These are phyloP conservation scores for Passer montanus DNA, from an alignment of 2,113 vertebrate species.

Conservation along the genomic window DNA sequence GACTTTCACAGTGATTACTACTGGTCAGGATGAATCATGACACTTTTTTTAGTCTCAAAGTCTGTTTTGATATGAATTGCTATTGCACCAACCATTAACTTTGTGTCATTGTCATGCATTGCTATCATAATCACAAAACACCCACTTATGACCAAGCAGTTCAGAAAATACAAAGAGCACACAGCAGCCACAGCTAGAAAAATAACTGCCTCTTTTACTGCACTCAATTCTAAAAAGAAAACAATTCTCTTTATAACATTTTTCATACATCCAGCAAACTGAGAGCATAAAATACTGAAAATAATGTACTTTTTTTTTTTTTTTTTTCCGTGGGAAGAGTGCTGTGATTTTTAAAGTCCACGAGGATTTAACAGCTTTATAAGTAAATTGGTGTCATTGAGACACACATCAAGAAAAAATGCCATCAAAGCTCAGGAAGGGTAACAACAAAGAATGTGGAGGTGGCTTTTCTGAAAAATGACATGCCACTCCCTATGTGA, in stretches of 20 bases:
- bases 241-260: neutral
- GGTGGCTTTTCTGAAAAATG: neutral
- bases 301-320: neutral
- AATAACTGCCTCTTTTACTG: neutral
- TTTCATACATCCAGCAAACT: neutral
- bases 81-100: neutral
- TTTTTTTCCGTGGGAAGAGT: neutral
- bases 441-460: neutral
- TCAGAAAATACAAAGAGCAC: neutral
- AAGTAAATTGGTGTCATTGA: neutral
- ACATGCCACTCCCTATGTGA: neutral
- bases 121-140: conserved; percentile 13
- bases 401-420: neutral
- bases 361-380: neutral
- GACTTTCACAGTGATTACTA: neutral
- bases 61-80: conserved; percentile 7
- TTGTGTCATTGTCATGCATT: neutral
- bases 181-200: neutral
- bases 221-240: neutral
- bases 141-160: neutral
- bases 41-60: neutral
- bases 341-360: neutral
- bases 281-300: neutral
- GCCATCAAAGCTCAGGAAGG: neutral
- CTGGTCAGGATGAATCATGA: neutral